phyloP scores from a whole-genome alignment of 30 jellyfish, hydroid and myxozoan genomes.

The Pseudorhiza aurosa region DNA sequence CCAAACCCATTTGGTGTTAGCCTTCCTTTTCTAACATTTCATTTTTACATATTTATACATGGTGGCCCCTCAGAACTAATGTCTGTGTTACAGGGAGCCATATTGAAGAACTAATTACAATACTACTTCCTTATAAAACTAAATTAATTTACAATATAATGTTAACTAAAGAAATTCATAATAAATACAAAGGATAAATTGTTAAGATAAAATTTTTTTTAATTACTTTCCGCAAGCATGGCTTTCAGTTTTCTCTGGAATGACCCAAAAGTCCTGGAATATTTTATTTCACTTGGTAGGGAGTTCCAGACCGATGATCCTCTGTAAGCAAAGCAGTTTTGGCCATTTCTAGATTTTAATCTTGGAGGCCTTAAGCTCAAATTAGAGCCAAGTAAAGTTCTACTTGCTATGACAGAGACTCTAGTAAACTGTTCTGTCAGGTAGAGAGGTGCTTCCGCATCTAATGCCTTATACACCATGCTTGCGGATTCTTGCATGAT shows the following conservation, averaged over 20 bases:
- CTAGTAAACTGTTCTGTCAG: constrained; percentile 4
- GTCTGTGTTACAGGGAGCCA: too few species aligned
- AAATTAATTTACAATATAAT: too few species aligned
- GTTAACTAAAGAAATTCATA: too few species aligned
- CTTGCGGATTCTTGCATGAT: constrained; percentile 6
- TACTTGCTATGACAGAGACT: not conserved
- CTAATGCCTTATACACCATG: constrained; percentile 8
- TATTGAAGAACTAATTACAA: too few species aligned
- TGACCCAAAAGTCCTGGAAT: not conserved
- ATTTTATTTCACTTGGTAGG: constrained; percentile 7
- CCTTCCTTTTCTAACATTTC: too few species aligned
- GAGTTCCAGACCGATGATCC: constrained; percentile 8
- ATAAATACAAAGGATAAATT: too few species aligned
- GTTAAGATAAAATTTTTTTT: too few species aligned
- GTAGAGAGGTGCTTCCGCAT: not conserved
- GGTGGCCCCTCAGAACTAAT: too few species aligned
- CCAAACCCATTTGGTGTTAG: constrained; percentile 45
- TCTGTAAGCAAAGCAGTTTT: constrained; percentile 23
- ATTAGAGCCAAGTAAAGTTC: not conserved
- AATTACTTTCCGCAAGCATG: too few species aligned
- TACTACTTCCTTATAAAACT: too few species aligned
- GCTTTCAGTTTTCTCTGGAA: not conserved
- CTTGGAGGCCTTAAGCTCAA: constrained; percentile 19
- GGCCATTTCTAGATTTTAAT: not conserved
- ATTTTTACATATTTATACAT: too few species aligned